Evolutionary conservation across 2,888 invertebrate genomes (phyloP).

Genomic region (Acholoe squamosa): DNA sequence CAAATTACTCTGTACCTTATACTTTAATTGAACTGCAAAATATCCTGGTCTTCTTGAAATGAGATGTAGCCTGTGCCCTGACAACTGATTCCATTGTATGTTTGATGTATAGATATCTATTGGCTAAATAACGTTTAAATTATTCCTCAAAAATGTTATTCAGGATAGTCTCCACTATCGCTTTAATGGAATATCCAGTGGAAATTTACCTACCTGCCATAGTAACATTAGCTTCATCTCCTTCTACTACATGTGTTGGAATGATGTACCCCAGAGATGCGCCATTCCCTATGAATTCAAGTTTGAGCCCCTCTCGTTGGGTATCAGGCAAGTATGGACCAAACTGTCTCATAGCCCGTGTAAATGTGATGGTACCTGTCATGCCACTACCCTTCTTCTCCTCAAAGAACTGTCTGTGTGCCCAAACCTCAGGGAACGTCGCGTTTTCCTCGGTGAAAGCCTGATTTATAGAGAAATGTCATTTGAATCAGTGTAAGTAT

Average conservation of each 20-base stretch:
- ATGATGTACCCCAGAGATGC: slow-evolving; percentile 68
- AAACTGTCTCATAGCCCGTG: slow-evolving; percentile 76
- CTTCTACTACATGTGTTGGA: slow-evolving; percentile 72
- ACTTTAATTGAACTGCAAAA: too few relatives aligned
- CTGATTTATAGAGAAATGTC: slow-evolving; percentile 59
- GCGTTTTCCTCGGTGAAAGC: slow-evolving; percentile 74
- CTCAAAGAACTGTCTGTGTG: slow-evolving; percentile 72
- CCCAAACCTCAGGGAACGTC: slow-evolving; percentile 76
- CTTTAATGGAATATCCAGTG: too few relatives aligned
- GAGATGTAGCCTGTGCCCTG: too few relatives aligned
- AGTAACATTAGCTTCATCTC: slow-evolving; percentile 68
- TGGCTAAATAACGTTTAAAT: too few relatives aligned
- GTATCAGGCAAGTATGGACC: slow-evolving; percentile 73
- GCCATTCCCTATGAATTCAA: slow-evolving; percentile 68
- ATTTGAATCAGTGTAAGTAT: too few relatives aligned
- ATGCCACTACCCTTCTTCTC: slow-evolving; percentile 68
- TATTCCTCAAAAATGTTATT: too few relatives aligned
- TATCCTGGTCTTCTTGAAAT: too few relatives aligned
- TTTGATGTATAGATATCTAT: too few relatives aligned
- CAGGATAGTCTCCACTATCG: too few relatives aligned
- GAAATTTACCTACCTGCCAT: slow-evolving; percentile 73
- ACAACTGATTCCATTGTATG: too few relatives aligned
- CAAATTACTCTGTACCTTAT: too few relatives aligned
- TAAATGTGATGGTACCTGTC: slow-evolving; percentile 67
- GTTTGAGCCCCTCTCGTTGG: slow-evolving; percentile 73